Evolutionary conservation across 2,113 vertebrate species (phyloP).

Genomic region (Aphelocoma coerulescens): DNA sequence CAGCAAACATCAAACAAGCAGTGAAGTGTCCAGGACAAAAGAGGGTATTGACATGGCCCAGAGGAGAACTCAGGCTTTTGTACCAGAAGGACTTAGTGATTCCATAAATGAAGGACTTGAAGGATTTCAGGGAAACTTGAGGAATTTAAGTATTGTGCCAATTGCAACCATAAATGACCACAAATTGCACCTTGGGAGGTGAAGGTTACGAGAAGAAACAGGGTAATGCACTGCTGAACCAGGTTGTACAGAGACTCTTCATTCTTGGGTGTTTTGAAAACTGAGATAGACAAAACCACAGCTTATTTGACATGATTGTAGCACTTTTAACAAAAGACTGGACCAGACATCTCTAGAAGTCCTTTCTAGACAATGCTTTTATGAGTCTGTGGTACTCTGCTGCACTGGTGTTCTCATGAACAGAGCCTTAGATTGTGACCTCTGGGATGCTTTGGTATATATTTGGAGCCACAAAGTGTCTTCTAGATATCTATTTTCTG

Average conservation of each 20-base stretch:
- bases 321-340: not conserved
- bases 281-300: not conserved
- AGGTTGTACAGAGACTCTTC: not conserved
- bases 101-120: not conserved
- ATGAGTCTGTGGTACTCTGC: not conserved
- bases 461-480: not conserved
- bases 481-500: not conserved
- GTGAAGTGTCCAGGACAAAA: not conserved
- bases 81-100: not conserved
- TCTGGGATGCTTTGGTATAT: not conserved
- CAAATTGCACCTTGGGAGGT: not conserved
- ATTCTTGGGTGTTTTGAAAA: not conserved
- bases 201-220: not conserved
- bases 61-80: not conserved
- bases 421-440: not conserved
- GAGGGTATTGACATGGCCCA: not conserved
- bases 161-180: not conserved
- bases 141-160: not conserved
- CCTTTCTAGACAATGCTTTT: not conserved
- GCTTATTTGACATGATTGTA: not conserved
- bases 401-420: not conserved
- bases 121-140: not conserved
- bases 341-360: not conserved
- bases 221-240: not conserved
- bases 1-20: not conserved